Evolutionary conservation across 2,888 invertebrate genomes (phyloP), one percentile per base, ranked within the genome.

Genomic region (Ichneumoninae sp.): DNA sequence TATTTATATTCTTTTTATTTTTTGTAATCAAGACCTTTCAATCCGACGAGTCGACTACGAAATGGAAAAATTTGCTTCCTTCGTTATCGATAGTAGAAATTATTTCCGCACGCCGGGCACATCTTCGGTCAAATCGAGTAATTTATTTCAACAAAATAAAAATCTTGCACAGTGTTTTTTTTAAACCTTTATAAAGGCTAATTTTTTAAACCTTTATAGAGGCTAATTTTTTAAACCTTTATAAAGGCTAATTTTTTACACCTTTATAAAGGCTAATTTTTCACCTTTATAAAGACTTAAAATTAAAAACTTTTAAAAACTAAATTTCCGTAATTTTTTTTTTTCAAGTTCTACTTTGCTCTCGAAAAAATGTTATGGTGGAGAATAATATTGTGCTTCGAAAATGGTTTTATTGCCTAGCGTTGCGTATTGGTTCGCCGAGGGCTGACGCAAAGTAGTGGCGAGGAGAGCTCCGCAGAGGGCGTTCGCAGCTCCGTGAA

Each of bases 381-480:
- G 5, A 26, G 13, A 26, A 26, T 60, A 52, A 52, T 16, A 52
- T 60, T 6, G 30, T 10, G 30, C 13, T 3, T 60, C 26, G 60
- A 13, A 30, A 5, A 60, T 60, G 26, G 5, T 60, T 60, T 30
- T 13, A 60, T 10, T 26, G 16, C 16, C 30, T 0, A 6, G n/a
- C 62, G 62, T 62, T 30, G 62, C 62, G 33, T n/a, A 16, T 62
- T 30, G 62, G 33, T 33, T 62, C 30, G 30, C 62, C 62, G 33
- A 62, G 62, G 62, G 13, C 62, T 30, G 62, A 57, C 62, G 62
- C 30, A 30, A 62, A 33, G 33, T 30, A 33, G 60, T 33, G 7
- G 33, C 33, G 13, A 60, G 10, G n/a, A 33, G 62, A 33, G 62
- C 8, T 54, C 10, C 1, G 19, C 1, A 3, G 22, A 62, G 62